Evolutionary conservation across 2,888 invertebrate genomes (phyloP), one percentile per base, ranked within the genome.

Genomic region (Epinotia nisella): DNA sequence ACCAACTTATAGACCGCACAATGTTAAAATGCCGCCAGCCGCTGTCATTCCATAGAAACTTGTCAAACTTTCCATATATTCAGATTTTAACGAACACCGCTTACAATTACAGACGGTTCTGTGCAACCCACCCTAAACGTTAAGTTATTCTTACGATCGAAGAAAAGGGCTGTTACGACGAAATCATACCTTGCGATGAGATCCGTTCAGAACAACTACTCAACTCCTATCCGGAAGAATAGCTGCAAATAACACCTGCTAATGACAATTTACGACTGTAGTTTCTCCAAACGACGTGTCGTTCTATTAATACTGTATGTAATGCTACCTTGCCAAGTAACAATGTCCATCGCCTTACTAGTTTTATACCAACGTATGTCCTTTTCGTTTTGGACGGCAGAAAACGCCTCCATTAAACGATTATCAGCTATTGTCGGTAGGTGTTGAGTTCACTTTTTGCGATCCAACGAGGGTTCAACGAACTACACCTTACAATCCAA

Each of bases 361-460:
- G 45, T 35, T n/a, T 24, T 24, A 15, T 24, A 45, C 9, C 45
- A 24, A 11, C 24, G 11, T 62, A 51, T n/a, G 45, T 3, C 49
- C 62, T 49, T 62, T 17, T 29, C 21, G 59, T 24, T 13, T 9
- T 39, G 2, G 15, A 19, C 15, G 51, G 24, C 35, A 51, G 65
- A 53, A 51, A 64, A 45, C 39, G 49, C 70, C 56, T 29, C 64
- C 59, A 66, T 67, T 67, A 68, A 56, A 67, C 67, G 67, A 72
- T 72, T 72, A 72, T 68, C 67, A 61, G 13, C 61, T 55, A 55
- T 72, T 67, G 67, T 62, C 39, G 55, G 61, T 70, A 13, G 67
- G 49, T 59, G 72, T 39, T 17, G 66, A 39, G 55, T 65, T 53
- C 19, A 66, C 45, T 72, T 72, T 68, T 72, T 72, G 72, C 67